phyloP scores from a whole-genome alignment of 2,113 vertebrate genomes.

The Cavia porcellus region DNA sequence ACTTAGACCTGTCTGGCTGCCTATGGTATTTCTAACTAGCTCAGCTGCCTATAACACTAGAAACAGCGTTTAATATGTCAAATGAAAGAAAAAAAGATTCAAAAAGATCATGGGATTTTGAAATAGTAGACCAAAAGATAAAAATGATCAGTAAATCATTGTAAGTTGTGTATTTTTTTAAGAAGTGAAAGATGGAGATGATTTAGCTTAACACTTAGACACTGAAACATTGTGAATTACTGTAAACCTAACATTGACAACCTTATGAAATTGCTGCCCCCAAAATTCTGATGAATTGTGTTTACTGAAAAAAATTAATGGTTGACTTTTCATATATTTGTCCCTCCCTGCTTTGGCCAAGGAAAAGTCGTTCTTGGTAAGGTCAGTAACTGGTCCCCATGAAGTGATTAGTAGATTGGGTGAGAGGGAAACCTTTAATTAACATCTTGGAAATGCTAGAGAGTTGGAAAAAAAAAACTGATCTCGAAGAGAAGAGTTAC shows the following conservation, averaged over 20 bases:
- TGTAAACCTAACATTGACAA: slow-evolving; percentile 15
- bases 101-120: neutral
- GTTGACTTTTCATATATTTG: slow-evolving; percentile 19
- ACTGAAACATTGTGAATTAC: neutral
- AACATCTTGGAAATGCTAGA: slow-evolving; percentile 44
- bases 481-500: neutral
- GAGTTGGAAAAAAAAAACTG: slow-evolving; percentile 8
- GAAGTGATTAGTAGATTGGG: neutral
- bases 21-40: too few species aligned
- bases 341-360: neutral
- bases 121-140: slow-evolving; percentile 21
- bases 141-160: slow-evolving; percentile 38
- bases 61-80: neutral
- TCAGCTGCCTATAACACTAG: neutral
- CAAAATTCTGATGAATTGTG: slow-evolving; percentile 50
- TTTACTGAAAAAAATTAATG: slow-evolving; percentile 55
- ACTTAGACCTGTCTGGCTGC: too few species aligned
- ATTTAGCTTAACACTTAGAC: slow-evolving; percentile 28
- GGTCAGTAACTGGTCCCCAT: slow-evolving; percentile 20
- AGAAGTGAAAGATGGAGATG: neutral
- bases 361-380: slow-evolving; percentile 55
- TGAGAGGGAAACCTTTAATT: slow-evolving; percentile 22
- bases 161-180: slow-evolving; percentile 27
- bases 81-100: slow-evolving; percentile 22
- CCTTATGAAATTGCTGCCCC: slow-evolving; percentile 31